Base-by-base conservation (phyloP, 2,888 invertebrate genomes). In the Metopia argyrocephala region DNA sequence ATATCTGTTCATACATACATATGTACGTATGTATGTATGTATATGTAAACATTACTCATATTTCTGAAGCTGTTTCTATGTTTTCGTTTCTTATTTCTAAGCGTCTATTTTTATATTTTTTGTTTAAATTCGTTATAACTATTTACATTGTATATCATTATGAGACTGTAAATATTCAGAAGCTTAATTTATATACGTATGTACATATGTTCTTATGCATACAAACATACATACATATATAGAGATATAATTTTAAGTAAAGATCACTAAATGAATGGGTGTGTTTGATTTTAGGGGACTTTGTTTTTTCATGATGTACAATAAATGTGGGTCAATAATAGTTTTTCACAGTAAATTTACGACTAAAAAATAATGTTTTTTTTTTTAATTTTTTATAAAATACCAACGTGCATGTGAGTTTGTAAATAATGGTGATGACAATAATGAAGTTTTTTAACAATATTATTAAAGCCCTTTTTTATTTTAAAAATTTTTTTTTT, bases 291-390 rank as follows among this genome's bases (percentile, higher is more conserved):
- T 38, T 38, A 15, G 38, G 38, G 38, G 38, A 38, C 38, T 38
- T 12, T 38, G 9, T 38, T 68, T 74, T 75, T 75, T 38, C 75
- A 70, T 75, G 75, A 28, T 75, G 50, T 64, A n/a, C n/a, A n/a
- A n/a, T n/a, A 68, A 71, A 79, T 71, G 76, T 79, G 71, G 79
- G 79, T 79, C 79, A 79, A 79, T n/a, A n/a, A n/a, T 79, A 79
- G 70, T 62, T 79, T 76, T 79, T 79, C 76, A 79, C 79, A 79
- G 66, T 71, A 71, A 50, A 71, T 79, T 79, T 76, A 71, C 20
- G 66, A 56, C 57, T 57, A 76, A 79, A 38, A 38, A 38, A 38
- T 3, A 12, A 12, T 38, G 9, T 12, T 15, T 3, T 38, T 38
- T 38, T 15, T 12, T 76, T 73, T 48, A n/a, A 68, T 68, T 79